phyloP scores from a whole-genome alignment of 2,888 invertebrate species.

The Acanthosepion lycidas region DNA sequence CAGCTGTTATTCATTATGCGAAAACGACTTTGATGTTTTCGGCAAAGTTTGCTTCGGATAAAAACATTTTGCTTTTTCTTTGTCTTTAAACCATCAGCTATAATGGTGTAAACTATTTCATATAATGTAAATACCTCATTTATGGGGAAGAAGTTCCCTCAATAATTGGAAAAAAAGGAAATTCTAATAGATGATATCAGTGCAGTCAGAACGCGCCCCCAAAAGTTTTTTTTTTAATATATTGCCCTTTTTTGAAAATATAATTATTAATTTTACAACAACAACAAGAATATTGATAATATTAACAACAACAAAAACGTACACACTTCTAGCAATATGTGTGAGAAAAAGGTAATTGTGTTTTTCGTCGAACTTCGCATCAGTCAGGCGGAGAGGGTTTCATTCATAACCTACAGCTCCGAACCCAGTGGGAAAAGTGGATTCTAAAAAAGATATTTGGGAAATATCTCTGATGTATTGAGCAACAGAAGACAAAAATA shows the following conservation, averaged over 20 bases:
- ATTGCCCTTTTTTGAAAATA: not conserved
- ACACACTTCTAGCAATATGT: too few relatives aligned
- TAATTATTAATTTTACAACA: not conserved
- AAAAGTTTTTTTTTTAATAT: not conserved
- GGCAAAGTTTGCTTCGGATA: not conserved
- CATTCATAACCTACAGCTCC: not conserved
- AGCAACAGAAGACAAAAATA: not conserved
- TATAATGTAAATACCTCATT: not conserved
- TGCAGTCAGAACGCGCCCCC: not conserved
- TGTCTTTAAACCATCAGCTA: not conserved
- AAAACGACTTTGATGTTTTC: not conserved
- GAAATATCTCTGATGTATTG: not conserved
- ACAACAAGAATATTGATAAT: not conserved
- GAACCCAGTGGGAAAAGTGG: not conserved
- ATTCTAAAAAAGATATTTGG: not conserved
- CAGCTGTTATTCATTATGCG: not conserved
- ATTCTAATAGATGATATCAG: not conserved
- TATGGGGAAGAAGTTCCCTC: not conserved
- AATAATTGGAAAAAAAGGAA: not conserved
- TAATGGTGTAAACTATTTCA: not conserved
- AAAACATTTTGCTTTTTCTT: not conserved
- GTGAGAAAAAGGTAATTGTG: too few relatives aligned
- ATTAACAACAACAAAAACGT: too few relatives aligned
- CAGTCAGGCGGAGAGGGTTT: not conserved
- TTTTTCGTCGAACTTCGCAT: too few relatives aligned